phyloP scores from a whole-genome alignment of 2,113 vertebrate genomes.

The Morone chrysops region DNA sequence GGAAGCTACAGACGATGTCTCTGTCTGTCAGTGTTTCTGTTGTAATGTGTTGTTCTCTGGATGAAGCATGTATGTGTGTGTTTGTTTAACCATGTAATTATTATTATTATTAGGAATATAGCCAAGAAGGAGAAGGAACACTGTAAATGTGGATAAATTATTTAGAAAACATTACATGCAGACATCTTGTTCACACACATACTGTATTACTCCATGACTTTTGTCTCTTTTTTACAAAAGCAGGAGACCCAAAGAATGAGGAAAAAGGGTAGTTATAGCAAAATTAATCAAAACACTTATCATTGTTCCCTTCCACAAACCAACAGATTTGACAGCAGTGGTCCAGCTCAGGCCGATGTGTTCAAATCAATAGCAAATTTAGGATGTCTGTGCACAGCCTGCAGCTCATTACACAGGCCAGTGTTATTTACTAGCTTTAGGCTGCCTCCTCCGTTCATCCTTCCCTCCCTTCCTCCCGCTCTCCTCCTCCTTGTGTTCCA shows the following conservation, averaged over 20 bases:
- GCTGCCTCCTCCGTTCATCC: not conserved
- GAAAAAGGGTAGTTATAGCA: not conserved
- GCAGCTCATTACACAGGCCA: constrained; percentile 54
- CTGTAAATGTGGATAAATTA: constrained; percentile 12
- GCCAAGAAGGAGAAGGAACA: not conserved
- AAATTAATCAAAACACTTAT: constrained; percentile 59
- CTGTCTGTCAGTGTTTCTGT: not conserved
- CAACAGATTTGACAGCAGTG: constrained; percentile 38
- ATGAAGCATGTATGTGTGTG: constrained; percentile 13
- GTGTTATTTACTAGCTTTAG: constrained; percentile 64
- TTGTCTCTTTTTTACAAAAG: constrained; percentile 13
- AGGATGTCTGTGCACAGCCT: constrained; percentile 38
- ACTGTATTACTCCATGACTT: not conserved
- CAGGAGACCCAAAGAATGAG: not conserved
- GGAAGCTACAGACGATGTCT: constrained; percentile 39
- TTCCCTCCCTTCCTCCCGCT: constrained; percentile 24
- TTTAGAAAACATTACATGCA: constrained; percentile 32
- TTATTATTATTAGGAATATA: not conserved
- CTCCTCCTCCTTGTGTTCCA: constrained; percentile 56
- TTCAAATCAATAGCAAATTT: constrained; percentile 72
- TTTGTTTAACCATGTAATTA: constrained; percentile 24
- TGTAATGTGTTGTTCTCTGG: constrained; percentile 8
- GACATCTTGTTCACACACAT: not conserved
- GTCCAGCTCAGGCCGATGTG: constrained; percentile 24
- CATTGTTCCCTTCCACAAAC: constrained; percentile 41